A percentile compares a stretch with the other conserved stretches of the same genome.
Evolutionary conservation across 2,113 vertebrate species (phyloP).

Genomic region (Myotis lucifugus): DNA sequence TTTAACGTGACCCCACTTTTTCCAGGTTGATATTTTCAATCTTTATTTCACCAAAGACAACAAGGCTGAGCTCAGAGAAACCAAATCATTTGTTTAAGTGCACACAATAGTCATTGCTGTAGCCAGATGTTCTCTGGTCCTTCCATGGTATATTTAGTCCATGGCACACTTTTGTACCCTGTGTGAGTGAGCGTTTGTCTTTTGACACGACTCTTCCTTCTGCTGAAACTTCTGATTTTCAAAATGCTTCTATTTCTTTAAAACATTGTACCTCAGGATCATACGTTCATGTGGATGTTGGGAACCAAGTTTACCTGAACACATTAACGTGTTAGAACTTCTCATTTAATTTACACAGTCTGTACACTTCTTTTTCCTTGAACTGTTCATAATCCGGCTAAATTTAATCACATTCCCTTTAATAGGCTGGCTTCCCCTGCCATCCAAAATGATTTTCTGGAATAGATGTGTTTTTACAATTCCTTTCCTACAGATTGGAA

Average conservation of each 20-base stretch:
- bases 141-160: background rate
- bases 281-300: background rate
- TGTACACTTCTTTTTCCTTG: background rate
- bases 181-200: background rate
- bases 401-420: slow-evolving; percentile 8
- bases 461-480: background rate
- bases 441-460: slow-evolving; percentile 7
- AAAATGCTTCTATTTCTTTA: slow-evolving; percentile 23
- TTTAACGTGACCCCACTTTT: background rate
- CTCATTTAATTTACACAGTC: background rate
- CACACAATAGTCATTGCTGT: background rate
- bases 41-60: background rate
- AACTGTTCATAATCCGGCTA: slow-evolving; percentile 22
- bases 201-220: background rate
- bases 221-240: background rate
- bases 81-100: background rate
- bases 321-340: slow-evolving; percentile 14
- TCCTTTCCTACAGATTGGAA: slow-evolving; percentile 21
- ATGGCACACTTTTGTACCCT: background rate
- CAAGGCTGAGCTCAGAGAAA: background rate
- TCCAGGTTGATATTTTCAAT: background rate
- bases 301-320: background rate
- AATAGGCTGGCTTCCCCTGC: background rate
- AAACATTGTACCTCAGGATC: background rate
- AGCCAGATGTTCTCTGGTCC: background rate